Evolutionary conservation across 2,888 invertebrate species (phyloP).

Genomic region (Alloscopus bannaensis): DNA sequence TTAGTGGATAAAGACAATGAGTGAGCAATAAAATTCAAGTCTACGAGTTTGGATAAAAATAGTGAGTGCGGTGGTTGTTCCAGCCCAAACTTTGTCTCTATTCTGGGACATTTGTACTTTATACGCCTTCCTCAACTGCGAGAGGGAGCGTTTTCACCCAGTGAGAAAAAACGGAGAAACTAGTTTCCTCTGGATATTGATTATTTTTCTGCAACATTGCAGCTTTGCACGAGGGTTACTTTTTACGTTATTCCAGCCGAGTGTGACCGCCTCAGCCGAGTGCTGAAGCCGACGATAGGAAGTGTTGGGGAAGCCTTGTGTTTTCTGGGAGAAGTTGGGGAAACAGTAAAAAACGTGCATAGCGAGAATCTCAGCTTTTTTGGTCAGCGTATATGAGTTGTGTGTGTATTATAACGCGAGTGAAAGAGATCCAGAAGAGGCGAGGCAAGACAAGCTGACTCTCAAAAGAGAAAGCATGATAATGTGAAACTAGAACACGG

Average conservation of each 20-base stretch:
- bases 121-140: constrained; percentile 18
- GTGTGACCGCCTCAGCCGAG: constrained; percentile 58
- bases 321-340: constrained; percentile 10
- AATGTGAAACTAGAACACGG: constrained; percentile 18
- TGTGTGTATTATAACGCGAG: not conserved
- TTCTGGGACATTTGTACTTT: constrained; percentile 1
- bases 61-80: too few relatives aligned
- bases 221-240: constrained; percentile 45
- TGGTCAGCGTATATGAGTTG: not conserved
- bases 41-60: too few relatives aligned
- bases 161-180: constrained; percentile 25
- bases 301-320: constrained; percentile 25
- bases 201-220: constrained; percentile 66
- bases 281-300: constrained; percentile 49
- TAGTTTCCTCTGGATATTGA: constrained; percentile 45
- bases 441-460: constrained; percentile 2
- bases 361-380: constrained; percentile 31
- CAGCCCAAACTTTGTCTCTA: too few relatives aligned
- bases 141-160: constrained; percentile 37
- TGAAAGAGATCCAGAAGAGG: not conserved
- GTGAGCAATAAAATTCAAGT: not conserved
- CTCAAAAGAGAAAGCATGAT: not conserved
- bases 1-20: not conserved
- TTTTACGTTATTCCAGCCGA: constrained; percentile 53
- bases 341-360: constrained; percentile 26